Percentiles rank a stretch among this genome's conserved stretches.
Conservation (phyloP, 2,888 invertebrate species). For the Lepidonotus clava region DNA sequence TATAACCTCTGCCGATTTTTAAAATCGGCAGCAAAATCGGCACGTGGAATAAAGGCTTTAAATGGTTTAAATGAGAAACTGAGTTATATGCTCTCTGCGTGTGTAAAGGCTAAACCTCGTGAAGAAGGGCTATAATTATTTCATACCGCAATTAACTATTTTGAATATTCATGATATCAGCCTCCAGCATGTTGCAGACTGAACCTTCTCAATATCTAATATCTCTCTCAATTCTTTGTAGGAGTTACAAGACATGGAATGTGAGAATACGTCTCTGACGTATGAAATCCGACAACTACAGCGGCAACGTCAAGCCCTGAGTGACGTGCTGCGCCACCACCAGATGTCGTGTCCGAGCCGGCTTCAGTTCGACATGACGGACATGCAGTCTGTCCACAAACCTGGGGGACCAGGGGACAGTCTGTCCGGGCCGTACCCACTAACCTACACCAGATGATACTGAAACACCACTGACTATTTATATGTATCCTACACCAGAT, state of each 20-base stretch:
- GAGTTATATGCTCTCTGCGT: no score
- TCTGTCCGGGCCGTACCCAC: neutral
- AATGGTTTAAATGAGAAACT: no score
- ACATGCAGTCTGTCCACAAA: neutral
- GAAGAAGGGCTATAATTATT: no score
- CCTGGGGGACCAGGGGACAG: neutral
- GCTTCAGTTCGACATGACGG: neutral
- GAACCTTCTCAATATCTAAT: no score
- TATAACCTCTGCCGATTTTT: no score
- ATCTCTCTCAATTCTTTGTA: neutral
- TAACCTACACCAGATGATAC: neutral
- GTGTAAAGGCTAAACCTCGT: no score
- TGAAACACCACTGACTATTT: neutral
- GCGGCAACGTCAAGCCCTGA: conserved; percentile 35
- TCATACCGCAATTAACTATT: no score
- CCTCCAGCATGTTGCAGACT: no score
- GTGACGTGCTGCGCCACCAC: conserved; percentile 40
- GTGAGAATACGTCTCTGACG: conserved; percentile 37
- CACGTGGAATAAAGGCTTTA: no score
- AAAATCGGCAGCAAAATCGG: no score
- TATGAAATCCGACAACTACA: conserved; percentile 40
- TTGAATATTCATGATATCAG: no score
- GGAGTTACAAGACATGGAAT: conserved; percentile 38
- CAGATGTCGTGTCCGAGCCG: conserved; percentile 10
- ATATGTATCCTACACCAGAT: neutral